Evolutionary conservation across 2,113 vertebrate species (phyloP).

Genomic region (Castor canadensis): DNA sequence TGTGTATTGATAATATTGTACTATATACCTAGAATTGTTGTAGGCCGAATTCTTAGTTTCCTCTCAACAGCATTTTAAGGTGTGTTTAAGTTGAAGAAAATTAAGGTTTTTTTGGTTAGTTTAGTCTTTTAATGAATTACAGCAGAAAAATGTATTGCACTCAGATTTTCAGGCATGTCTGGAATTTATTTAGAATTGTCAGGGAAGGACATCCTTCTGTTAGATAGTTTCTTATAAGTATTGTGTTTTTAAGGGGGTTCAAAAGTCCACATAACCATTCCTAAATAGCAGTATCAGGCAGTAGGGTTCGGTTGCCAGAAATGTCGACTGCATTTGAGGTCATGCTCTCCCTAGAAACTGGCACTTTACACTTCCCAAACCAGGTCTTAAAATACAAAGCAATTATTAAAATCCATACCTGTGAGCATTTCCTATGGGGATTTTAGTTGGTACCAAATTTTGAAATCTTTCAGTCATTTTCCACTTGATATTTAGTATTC

Average conservation of each 20-base stretch:
- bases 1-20: background rate
- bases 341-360: background rate
- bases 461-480: conserved; percentile 31
- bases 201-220: background rate
- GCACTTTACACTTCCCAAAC: background rate
- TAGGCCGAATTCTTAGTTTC: background rate
- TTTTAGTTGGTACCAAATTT: conserved; percentile 13
- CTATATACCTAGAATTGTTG: background rate
- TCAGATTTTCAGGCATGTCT: background rate
- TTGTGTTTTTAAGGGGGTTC: background rate
- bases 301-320: background rate
- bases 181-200: background rate
- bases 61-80: background rate
- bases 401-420: background rate
- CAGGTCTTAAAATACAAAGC: conserved; percentile 16
- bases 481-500: conserved; percentile 39
- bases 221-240: background rate
- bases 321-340: background rate
- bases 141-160: background rate
- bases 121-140: conserved; percentile 17
- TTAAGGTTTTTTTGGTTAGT: background rate
- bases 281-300: background rate
- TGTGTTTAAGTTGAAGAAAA: background rate
- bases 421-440: background rate
- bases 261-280: background rate